Conservation (phyloP, 2,888 invertebrate species). For the Cephus spinipes region DNA sequence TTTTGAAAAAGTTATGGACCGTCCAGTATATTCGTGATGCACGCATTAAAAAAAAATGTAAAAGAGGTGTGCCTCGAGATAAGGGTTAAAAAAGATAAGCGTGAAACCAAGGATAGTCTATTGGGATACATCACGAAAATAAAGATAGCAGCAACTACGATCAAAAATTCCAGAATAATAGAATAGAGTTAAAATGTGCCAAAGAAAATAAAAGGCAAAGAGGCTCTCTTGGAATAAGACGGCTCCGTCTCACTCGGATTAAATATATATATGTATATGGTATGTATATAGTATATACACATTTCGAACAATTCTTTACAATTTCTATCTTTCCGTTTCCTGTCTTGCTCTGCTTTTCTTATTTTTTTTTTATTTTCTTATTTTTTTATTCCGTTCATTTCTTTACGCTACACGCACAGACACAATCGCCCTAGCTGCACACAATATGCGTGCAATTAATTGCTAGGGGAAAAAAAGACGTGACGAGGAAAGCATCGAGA, state of each 20-base stretch:
- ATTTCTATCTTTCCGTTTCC: not conserved
- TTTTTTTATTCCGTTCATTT: conserved; percentile 29
- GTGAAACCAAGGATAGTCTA: not conserved
- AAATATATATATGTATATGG: not conserved
- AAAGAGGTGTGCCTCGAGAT: not conserved
- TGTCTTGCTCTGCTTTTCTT: conserved; percentile 20
- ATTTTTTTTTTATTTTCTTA: no score
- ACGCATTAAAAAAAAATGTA: not conserved
- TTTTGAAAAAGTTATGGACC: not conserved
- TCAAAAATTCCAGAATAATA: not conserved
- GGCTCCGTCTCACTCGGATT: not conserved
- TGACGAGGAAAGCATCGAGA: conserved; percentile 12
- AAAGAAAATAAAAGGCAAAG: not conserved
- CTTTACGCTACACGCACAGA: conserved; percentile 23
- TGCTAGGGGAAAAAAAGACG: not conserved
- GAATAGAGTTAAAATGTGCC: not conserved
- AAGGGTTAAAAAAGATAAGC: not conserved
- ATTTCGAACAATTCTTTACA: not conserved
- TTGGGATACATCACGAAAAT: not conserved
- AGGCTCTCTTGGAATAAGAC: not conserved
- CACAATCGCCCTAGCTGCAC: conserved; percentile 17
- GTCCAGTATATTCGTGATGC: not conserved
- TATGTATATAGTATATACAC: not conserved
- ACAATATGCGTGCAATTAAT: not conserved
- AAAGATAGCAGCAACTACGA: not conserved